Conservation (phyloP, 2,888 invertebrate species). For the Nesidiocoris tenuis region DNA sequence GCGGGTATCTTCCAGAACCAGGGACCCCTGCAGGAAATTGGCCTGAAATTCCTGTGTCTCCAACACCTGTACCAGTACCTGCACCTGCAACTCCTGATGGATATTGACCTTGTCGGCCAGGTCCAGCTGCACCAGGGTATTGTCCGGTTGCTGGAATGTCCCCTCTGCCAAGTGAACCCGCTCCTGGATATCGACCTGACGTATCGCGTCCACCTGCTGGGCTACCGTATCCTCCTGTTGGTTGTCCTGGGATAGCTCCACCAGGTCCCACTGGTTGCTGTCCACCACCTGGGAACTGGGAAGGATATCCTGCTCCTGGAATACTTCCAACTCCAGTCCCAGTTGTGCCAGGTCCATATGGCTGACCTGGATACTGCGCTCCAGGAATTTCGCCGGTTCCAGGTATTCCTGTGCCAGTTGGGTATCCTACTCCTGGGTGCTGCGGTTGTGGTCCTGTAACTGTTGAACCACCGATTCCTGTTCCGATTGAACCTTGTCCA, state of each 20-base stretch:
- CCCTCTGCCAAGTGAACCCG: no score
- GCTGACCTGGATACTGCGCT: neutral
- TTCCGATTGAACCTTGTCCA: conserved; percentile 26
- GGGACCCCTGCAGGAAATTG: conserved; percentile 31
- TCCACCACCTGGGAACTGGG: no score
- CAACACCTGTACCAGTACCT: conserved; percentile 12
- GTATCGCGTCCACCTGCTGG: neutral
- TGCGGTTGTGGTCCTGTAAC: neutral
- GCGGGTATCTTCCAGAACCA: no score
- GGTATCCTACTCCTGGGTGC: neutral
- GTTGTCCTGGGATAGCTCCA: no score
- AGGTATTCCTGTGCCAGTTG: neutral
- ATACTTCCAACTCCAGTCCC: no score
- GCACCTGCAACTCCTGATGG: conserved; percentile 42
- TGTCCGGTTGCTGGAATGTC: no score
- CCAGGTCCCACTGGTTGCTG: no score
- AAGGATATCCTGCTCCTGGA: conserved; percentile 26
- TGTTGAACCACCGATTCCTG: neutral
- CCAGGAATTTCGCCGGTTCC: neutral
- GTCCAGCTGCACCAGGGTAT: no score
- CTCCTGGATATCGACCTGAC: neutral
- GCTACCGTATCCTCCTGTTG: neutral
- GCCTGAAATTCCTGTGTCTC: conserved; percentile 17
- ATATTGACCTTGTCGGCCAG: conserved; percentile 42
- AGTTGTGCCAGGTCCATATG: no score